Evolutionary conservation across 2,888 invertebrate species (phyloP).

Genomic region (Dione juno): DNA sequence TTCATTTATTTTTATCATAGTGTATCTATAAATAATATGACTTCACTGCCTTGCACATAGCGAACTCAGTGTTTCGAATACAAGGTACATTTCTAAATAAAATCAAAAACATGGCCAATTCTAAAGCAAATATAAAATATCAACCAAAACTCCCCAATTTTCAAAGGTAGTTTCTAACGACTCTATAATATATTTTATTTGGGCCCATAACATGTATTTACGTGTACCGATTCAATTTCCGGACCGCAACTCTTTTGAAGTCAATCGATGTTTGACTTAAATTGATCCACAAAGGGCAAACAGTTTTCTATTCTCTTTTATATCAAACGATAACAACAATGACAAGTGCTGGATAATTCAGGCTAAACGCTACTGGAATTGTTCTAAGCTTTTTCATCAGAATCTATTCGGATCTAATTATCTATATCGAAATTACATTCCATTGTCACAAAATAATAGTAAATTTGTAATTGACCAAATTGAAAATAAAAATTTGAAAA

Average conservation of each 20-base stretch:
- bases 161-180: constrained; percentile 1
- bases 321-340: constrained; percentile 26
- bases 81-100: too few species aligned
- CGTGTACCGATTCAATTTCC: constrained; percentile 42
- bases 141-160: background rate
- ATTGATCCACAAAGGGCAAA: constrained; percentile 33
- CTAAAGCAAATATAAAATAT: too few species aligned
- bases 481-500: too few species aligned
- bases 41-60: too few species aligned
- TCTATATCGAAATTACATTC: too few species aligned
- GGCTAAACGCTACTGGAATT: background rate
- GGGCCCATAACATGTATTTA: constrained; percentile 13
- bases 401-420: too few species aligned
- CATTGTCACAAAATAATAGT: too few species aligned
- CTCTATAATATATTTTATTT: background rate
- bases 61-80: too few species aligned
- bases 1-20: too few species aligned
- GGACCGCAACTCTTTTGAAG: constrained; percentile 43
- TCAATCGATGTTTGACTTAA: constrained; percentile 39
- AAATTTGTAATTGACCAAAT: too few species aligned
- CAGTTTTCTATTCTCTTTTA: constrained; percentile 22
- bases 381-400: background rate
- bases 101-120: too few species aligned
- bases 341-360: constrained; percentile 25
- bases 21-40: too few species aligned